Evolutionary conservation across 2,113 vertebrate species (phyloP).

Genomic region (Lepidothrix coronata): DNA sequence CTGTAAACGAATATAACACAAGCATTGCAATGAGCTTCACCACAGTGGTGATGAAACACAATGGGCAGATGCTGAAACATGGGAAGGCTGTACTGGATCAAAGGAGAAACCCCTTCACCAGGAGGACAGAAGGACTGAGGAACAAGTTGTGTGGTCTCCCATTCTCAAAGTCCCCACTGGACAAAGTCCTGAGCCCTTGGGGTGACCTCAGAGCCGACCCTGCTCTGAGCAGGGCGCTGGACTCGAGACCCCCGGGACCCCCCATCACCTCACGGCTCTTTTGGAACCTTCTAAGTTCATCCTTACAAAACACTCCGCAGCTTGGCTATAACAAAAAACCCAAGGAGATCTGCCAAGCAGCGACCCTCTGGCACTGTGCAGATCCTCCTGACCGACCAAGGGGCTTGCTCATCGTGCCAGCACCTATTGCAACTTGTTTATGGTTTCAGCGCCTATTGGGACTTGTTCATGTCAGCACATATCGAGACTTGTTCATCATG

Average conservation of each 20-base stretch:
- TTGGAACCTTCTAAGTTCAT: rapidly evolving
- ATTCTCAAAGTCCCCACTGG: rapidly evolving
- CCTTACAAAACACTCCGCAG: rapidly evolving
- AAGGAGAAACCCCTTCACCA: not conserved
- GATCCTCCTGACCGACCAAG: not conserved
- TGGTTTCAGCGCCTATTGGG: too few relatives aligned
- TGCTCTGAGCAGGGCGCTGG: not conserved
- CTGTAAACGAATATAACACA: not conserved
- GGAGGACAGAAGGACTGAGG: not conserved
- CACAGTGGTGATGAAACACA: rapidly evolving
- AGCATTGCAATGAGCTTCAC: not conserved
- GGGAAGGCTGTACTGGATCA: not conserved
- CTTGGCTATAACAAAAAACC: too few relatives aligned
- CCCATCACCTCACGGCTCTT: rapidly evolving
- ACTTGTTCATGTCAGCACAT: rapidly evolving
- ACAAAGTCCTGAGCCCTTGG: not conserved
- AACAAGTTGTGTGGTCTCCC: not conserved
- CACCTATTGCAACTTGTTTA: not conserved
- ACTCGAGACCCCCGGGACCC: too few relatives aligned
- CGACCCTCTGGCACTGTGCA: rapidly evolving
- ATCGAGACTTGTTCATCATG: rapidly evolving
- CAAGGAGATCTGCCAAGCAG: not conserved
- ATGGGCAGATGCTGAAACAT: rapidly evolving
- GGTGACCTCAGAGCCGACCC: not conserved
- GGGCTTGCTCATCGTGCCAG: rapidly evolving